Evolutionary conservation across 2,797 vertebrate genomes (phyloP).

Genomic region (Acanthurus tractus): DNA sequence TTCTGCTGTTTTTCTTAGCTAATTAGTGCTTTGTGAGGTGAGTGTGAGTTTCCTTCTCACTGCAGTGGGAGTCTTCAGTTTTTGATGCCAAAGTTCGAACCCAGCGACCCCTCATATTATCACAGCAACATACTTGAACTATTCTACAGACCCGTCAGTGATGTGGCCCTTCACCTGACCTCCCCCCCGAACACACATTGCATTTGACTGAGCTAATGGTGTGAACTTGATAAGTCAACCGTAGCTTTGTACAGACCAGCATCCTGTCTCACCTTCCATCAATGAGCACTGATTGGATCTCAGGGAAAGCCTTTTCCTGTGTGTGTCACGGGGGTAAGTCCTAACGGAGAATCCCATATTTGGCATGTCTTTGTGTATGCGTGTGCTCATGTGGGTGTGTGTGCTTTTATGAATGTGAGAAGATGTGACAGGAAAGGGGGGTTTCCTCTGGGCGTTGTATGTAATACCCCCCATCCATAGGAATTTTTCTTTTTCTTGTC

Average conservation of each 20-base stretch:
- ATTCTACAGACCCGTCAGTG: conserved; percentile 24
- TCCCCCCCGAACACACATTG: neutral
- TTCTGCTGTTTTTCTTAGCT: neutral
- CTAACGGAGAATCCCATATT: conserved; percentile 34
- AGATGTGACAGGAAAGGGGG: conserved; percentile 60
- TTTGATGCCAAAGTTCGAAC: conserved; percentile 34
- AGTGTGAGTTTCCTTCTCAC: neutral
- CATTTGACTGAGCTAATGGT: conserved; percentile 44
- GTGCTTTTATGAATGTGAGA: conserved; percentile 29
- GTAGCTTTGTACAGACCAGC: conserved; percentile 38
- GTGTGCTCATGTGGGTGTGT: conserved; percentile 9
- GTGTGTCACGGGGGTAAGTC: conserved; percentile 40
- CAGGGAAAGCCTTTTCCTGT: conserved; percentile 58
- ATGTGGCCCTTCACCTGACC: conserved; percentile 24
- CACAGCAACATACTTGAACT: conserved; percentile 51
- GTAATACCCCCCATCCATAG: conserved; percentile 27
- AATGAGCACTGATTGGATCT: conserved; percentile 44
- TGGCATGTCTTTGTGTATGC: conserved; percentile 18
- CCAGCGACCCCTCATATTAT: conserved; percentile 44
- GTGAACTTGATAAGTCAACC: conserved; percentile 30
- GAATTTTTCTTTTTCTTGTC: conserved; percentile 24
- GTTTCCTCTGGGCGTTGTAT: conserved; percentile 68
- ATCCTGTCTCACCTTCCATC: conserved; percentile 39
- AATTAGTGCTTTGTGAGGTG: neutral
- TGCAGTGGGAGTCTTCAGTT: conserved; percentile 14